Evolutionary conservation across 2,797 vertebrate species (phyloP).

Genomic region (Cynopterus sphinx): DNA sequence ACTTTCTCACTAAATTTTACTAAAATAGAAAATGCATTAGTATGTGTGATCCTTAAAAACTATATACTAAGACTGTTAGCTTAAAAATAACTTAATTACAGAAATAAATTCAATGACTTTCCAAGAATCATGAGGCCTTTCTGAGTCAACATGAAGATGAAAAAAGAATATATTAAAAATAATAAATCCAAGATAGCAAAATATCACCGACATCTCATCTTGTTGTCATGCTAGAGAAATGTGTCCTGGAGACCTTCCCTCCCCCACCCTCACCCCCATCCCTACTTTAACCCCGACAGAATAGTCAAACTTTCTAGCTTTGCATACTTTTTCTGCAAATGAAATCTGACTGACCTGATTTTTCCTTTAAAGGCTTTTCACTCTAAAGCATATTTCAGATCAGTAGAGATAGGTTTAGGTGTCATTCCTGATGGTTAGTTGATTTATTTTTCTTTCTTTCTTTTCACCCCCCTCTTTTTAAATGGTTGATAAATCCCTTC

Average conservation of each 20-base stretch:
- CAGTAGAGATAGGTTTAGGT: constrained; percentile 78
- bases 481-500: constrained; percentile 83
- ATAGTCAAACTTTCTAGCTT: constrained; percentile 14
- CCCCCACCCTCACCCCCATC: too few relatives aligned
- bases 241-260: background rate
- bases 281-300: background rate
- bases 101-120: constrained; percentile 62
- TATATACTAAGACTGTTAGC: constrained; percentile 23
- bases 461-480: background rate
- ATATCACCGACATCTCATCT: constrained; percentile 2
- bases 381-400: constrained; percentile 66
- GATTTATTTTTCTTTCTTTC: constrained; percentile 40
- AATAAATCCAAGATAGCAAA: background rate
- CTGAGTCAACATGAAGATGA: constrained; percentile 44
- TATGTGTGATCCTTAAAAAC: constrained; percentile 52
- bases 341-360: constrained; percentile 74
- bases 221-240: background rate
- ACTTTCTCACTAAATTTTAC: constrained; percentile 66
- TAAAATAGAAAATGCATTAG: constrained; percentile 62
- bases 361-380: constrained; percentile 71
- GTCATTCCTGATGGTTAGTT: constrained; percentile 51
- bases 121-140: constrained; percentile 57
- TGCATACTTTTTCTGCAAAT: constrained; percentile 60
- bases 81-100: constrained; percentile 72
- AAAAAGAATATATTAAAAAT: background rate